Base-by-base conservation (phyloP, 1,140 invertebrate genomes). In the Thereuonema tuberculata region DNA sequence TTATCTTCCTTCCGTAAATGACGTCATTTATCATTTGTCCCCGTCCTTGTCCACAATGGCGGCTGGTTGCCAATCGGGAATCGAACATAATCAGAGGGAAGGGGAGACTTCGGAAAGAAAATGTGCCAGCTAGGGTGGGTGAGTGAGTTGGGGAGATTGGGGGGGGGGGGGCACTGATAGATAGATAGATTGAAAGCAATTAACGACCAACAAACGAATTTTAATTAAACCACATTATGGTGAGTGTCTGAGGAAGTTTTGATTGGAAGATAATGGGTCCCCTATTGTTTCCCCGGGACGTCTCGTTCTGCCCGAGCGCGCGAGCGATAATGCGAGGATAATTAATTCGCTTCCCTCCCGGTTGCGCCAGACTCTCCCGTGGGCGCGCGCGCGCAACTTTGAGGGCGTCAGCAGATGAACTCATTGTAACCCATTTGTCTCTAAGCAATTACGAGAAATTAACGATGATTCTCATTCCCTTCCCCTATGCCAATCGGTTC, bases 371-470 rank as follows among this genome's bases (percentile, higher is more conserved):
- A n/a, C n/a, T n/a, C n/a, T n/a, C n/a, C n/a, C n/a, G n/a, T n/a
- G n/a, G n/a, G n/a, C n/a, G n/a, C n/a, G n/a, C n/a, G n/a, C n/a
- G n/a, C n/a, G n/a, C n/a, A n/a, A n/a, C n/a, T n/a, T n/a, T n/a
- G n/a, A n/a, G n/a, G n/a, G n/a, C n/a, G n/a, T n/a, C n/a, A n/a
- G n/a, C n/a, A n/a, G n/a, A n/a, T n/a, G n/a, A n/a, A n/a, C n/a
- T n/a, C n/a, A n/a, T n/a, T n/a, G n/a, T n/a, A n/a, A n/a, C n/a
- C n/a, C n/a, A n/a, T n/a, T n/a, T n/a, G n/a, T n/a, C n/a, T n/a
- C n/a, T n/a, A n/a, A n/a, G n/a, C n/a, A 50, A 50, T 50, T 50
- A 50, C 48, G 48, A 50, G 48, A 50, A 50, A 50, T 50, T 50
- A 50, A 24, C n/a, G 12, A 43, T 12, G n/a, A 43, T 12, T 43